phyloP scores from a whole-genome alignment of 2,888 invertebrate genomes.

The Apocheima hispidaria region DNA sequence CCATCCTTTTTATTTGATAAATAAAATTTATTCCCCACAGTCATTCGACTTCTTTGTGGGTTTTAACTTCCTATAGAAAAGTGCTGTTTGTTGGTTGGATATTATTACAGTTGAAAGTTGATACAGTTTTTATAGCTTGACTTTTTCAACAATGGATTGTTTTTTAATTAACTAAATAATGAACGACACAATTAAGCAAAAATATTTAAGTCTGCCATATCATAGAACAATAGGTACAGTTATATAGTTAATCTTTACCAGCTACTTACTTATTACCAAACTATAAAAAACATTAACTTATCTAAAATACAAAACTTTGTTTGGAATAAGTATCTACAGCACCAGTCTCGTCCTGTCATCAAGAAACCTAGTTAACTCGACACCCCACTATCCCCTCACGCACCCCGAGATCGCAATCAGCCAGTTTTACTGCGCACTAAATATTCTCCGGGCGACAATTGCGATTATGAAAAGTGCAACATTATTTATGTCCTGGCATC shows the following conservation, averaged over 20 bases:
- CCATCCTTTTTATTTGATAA: constrained; percentile 87
- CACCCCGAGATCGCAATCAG: constrained; percentile 66
- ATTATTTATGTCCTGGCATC: constrained; percentile 81
- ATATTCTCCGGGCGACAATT: constrained; percentile 86
- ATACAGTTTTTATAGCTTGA: neutral
- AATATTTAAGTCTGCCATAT: no score
- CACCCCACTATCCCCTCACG: constrained; percentile 62
- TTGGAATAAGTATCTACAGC: neutral
- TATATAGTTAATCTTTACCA: no score
- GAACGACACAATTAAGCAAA: no score
- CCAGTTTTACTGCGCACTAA: constrained; percentile 83
- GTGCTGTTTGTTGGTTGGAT: constrained; percentile 54
- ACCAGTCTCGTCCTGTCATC: constrained; percentile 34
- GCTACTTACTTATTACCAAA: neutral
- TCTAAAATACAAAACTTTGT: no score
- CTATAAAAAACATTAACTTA: neutral
- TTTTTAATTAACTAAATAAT: no score
- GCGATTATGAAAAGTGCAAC: constrained; percentile 86
- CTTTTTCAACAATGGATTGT: neutral
- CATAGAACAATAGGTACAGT: no score
- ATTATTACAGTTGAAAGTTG: constrained; percentile 34
- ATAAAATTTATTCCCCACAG: constrained; percentile 83
- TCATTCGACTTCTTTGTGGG: constrained; percentile 69
- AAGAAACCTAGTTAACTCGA: constrained; percentile 43
- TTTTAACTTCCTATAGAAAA: constrained; percentile 65